Base-by-base conservation (phyloP, 2,113 vertebrate species). In the Siphamia tubifer region DNA sequence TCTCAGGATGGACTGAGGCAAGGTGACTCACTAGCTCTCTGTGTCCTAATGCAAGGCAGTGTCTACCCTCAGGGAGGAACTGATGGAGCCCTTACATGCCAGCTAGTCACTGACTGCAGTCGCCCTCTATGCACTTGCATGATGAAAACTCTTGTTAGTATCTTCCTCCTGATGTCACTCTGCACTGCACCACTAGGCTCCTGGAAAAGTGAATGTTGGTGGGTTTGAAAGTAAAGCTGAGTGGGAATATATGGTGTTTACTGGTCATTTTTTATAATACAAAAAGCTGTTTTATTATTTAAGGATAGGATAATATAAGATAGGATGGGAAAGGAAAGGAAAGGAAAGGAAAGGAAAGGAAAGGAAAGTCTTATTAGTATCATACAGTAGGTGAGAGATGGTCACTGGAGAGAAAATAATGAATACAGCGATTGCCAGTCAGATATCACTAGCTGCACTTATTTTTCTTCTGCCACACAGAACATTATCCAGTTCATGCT, bases 1-100 rank as follows among this genome's bases (percentile, higher is more conserved):
- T 84, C 68, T 77, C 19, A 84, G 83, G 69, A 55, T 68, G 64
- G 79, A 85, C 67, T 51, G 24, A 53, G 86, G 81, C 78, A 84
- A 91, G 87, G 86, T 90, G 85, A 90, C 83, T 86, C 85, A 81
- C 63, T 68, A 68, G 54, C 69, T 75, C 64, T 65, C 77, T 62
- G 64, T 10, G 20, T 78, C 63, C 70, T 79, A 83, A 86, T 86
- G 80, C 76, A 55, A 76, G 74, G 49, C 66, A 54, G 49, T 43
- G 68, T 74, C 55, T 43, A 17, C 54, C 86, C 76, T 74, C 47
- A 23, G 83, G 86, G 83, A 72, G 39, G 39, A 68, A 42, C 53
- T 77, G 85, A 83, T 75, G 79, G 83, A 86, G 81, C 78, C 74
- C 73, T 84, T 74, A 55, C 70, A 82, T 55, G 78, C 66, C 42